Evolutionary conservation across 1,140 invertebrate genomes (phyloP), one percentile per base, ranked within the genome.

Genomic region (Sarcophaga peregrina): DNA sequence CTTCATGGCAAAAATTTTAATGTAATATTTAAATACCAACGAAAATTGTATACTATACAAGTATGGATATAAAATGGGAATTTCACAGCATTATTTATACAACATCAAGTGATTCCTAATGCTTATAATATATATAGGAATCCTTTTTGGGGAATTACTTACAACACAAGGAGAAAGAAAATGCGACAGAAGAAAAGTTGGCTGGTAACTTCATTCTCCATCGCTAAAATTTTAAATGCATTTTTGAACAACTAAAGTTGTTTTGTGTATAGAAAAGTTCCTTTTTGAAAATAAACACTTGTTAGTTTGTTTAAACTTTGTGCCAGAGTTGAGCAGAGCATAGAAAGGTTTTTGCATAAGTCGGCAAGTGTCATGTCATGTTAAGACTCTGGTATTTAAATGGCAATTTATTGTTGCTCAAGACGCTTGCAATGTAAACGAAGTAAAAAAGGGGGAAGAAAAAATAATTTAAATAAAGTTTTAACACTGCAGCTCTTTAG

Each of bases 301-400:
- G 75, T 78, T 50, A 78, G 75, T 78, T 78, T 78, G 48, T 52
- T 78, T 50, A 48, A 50, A 78, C 8, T 50, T 78, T 50, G n/a
- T 52, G 75, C 25, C 20, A 20, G 10, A n/a, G 8, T 50, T 11
- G 25, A 25, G 47, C n/a, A n/a, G 17, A 20, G 48, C 45, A 47
- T 76, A 15, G n/a, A 52, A 52, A 50, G 75, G 48, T 50, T 76
- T 37, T 68, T 68, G 62, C 75, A 17, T 25, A 78, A 78, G 75
- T 76, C 50, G 75, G 47, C 37, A 78, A 78, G 75, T 78, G 75
- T 78, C 75, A 78, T 78, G 75, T 78, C 75, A 78, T 20, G 47
- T 78, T 78, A 78, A 74, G 80, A 74, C 80, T 76, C 62, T 17
- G 78, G 78, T 80, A 83, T 83, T 81, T 83, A 83, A 83, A 83